Base-by-base conservation (phyloP, 1,140 invertebrate species). In the Latrodectus geometricus region DNA sequence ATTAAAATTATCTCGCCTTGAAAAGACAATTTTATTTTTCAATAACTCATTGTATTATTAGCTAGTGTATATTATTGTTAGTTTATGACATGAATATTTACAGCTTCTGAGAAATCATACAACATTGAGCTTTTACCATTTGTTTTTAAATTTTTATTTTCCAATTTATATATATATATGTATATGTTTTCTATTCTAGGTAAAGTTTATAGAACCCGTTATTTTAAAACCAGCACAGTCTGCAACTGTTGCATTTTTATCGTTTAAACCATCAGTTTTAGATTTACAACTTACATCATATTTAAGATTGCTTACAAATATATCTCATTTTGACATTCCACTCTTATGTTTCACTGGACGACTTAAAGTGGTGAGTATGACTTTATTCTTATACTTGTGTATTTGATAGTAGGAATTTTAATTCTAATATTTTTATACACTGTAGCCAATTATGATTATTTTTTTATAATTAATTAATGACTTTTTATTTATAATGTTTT, bases 291-390 rank as follows among this genome's bases (percentile, higher is more conserved):
- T 95, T 75, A 93, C 93, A 79, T 94, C 94, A 14, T 92, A 92
- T 74, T 92, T 96, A 88, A 92, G 93, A 66, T 91, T 96, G 69
- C 92, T 94, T 89, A 95, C 95, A 12, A 96, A 96, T 90, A 93
- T 95, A 80, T 95, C 95, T 52, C 92, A 92, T 21, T 93, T 95
- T 87, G 91, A 92, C 88, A 92, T 96, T 76, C 95, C 95, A 50
- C 91, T 96, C 76, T 89, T 94, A n/a, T 94, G 94, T 89, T 96
- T 96, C 89, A 94, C 95, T 91, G 95, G 95, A 49, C 94, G 94
- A 89, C 90, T 96, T 49, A 93, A 91, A 86, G 92, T 92, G 91
- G 93, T 93, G 91, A 90, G 90, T 90, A 70, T 69, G 61, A 65
- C 2, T 4, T 15, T 35, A 35, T 1, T 3, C 35, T 35, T 35